phyloP scores from a whole-genome alignment of 2,797 vertebrate species.

The Xiphophorus birchmanni region DNA sequence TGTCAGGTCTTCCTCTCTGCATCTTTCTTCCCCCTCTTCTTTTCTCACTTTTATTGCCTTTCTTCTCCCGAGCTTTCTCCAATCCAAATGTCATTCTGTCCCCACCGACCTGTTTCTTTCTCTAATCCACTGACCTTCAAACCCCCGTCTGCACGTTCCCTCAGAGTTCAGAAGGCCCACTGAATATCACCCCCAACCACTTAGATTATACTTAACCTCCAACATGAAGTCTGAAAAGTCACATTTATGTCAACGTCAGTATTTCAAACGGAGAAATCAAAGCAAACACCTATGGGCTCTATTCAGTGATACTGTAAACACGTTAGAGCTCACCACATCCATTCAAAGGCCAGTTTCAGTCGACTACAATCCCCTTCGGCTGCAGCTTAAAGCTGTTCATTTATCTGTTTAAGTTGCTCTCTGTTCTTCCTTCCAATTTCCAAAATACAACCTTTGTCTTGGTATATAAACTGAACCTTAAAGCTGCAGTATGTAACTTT shows the following conservation, averaged over 20 bases:
- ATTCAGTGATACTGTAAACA: background rate
- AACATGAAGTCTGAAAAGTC: background rate
- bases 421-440: background rate
- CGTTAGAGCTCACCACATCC: background rate
- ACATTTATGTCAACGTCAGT: background rate
- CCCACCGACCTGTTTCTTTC: constrained; percentile 49
- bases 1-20: background rate
- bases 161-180: background rate
- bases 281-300: background rate
- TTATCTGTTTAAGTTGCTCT: background rate
- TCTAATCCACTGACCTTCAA: constrained; percentile 55
- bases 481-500: background rate
- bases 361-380: background rate
- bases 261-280: background rate
- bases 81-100: constrained; percentile 27
- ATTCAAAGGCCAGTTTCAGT: background rate
- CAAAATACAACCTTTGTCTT: background rate
- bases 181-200: background rate
- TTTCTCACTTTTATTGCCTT: background rate
- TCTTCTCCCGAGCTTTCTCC: background rate
- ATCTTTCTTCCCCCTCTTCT: background rate
- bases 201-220: background rate
- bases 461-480: background rate
- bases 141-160: constrained; percentile 7
- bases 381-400: background rate